phyloP scores from a whole-genome alignment of 2,888 invertebrate species.

The Ferrisia virgata region DNA sequence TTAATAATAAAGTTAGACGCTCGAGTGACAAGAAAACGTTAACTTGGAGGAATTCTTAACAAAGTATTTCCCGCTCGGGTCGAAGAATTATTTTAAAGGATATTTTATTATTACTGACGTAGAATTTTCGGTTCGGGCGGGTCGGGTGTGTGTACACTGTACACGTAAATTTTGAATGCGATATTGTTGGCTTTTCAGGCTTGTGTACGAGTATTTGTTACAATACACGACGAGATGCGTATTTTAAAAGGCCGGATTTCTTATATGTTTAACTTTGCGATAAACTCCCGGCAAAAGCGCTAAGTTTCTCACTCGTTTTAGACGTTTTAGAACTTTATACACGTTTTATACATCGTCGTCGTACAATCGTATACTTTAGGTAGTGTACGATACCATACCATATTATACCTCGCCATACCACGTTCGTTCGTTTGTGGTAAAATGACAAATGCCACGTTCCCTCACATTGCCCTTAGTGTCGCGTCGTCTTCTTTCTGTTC shows the following conservation, averaged over 20 bases:
- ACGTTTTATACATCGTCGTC: background rate
- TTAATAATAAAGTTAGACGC: conserved; percentile 30
- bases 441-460: background rate
- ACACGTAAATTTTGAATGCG: background rate
- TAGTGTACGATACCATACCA: background rate
- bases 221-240: background rate
- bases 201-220: background rate
- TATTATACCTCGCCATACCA: background rate
- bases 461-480: background rate
- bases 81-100: conserved; percentile 11
- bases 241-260: conserved; percentile 26
- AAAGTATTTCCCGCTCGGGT: conserved; percentile 20
- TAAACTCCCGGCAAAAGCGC: background rate
- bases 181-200: background rate
- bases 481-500: background rate
- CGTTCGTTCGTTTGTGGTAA: conserved; percentile 7
- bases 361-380: background rate
- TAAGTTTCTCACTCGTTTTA: background rate
- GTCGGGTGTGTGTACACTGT: no score
- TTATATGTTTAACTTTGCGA: conserved; percentile 22
- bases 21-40: conserved; percentile 23
- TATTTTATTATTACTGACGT: conserved; percentile 15
- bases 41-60: conserved; percentile 15
- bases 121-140: background rate
- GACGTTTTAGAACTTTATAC: conserved; percentile 2